Evolutionary conservation across 2,888 invertebrate species (phyloP).

Genomic region (Nowickia ferox): DNA sequence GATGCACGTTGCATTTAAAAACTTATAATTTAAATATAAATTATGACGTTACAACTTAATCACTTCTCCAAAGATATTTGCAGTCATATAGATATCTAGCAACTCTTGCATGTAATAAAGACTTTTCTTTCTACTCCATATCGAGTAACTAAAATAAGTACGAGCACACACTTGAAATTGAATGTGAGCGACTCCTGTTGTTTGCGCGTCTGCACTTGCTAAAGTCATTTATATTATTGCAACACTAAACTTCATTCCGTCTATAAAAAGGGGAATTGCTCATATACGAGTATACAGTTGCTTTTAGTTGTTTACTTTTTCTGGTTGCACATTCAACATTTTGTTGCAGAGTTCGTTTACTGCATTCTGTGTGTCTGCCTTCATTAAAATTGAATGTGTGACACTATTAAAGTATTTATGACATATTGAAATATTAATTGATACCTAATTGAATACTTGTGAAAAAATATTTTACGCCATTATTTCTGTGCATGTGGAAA

Average conservation of each 20-base stretch:
- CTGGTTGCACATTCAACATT: neutral
- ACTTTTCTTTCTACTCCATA: too few species aligned
- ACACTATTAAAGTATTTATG: conserved; percentile 73
- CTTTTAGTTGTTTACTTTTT: neutral
- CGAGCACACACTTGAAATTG: too few species aligned
- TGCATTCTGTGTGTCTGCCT: conserved; percentile 2
- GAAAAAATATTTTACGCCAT: conserved; percentile 27
- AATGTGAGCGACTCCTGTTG: too few species aligned
- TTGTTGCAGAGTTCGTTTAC: conserved; percentile 6
- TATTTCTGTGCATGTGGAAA: conserved; percentile 19
- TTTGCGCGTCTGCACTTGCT: too few species aligned
- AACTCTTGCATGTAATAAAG: too few species aligned
- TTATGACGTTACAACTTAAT: neutral
- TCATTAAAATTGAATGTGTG: conserved; percentile 58
- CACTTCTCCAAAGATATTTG: too few species aligned
- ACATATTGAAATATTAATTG: conserved; percentile 74
- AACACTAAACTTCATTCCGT: neutral
- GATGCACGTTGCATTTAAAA: too few species aligned
- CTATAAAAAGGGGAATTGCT: conserved; percentile 1
- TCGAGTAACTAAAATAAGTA: too few species aligned
- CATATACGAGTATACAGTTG: neutral
- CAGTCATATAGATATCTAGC: too few species aligned
- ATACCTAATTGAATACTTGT: conserved; percentile 73
- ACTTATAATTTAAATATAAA: too few species aligned
- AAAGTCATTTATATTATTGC: neutral